Conservation (phyloP, 2,888 invertebrate genomes). For the Magallana nippona region DNA sequence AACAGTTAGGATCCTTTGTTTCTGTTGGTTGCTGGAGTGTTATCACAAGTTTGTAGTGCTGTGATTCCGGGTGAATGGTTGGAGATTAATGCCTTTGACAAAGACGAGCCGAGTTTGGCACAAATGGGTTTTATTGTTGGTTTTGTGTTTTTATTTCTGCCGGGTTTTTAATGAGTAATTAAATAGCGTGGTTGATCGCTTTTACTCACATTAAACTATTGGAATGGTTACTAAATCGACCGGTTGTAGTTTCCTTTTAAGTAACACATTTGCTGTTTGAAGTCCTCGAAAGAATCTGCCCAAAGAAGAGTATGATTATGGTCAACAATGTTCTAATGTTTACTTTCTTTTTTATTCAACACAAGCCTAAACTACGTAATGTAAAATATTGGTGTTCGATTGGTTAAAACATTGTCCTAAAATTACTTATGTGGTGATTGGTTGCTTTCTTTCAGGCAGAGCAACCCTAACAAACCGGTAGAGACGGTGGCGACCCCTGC, state of each 20-base stretch:
- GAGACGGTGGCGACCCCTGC: slow-evolving; percentile 27
- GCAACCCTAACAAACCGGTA: slow-evolving; percentile 3
- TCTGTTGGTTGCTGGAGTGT: too few relatives aligned
- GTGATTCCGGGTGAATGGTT: slow-evolving; percentile 8
- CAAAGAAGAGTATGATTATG: too few relatives aligned
- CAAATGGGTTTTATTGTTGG: neutral
- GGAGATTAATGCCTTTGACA: slow-evolving; percentile 14
- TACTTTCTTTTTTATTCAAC: too few relatives aligned
- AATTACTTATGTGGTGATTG: neutral
- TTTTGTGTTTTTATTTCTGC: neutral
- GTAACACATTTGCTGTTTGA: too few relatives aligned
- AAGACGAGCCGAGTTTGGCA: neutral
- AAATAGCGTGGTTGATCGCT: slow-evolving; percentile 3
- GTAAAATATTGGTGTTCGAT: too few relatives aligned
- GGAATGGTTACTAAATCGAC: neutral
- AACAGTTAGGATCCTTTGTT: too few relatives aligned
- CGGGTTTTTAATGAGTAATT: neutral
- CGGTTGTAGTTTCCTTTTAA: too few relatives aligned
- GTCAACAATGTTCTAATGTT: too few relatives aligned
- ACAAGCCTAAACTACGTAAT: too few relatives aligned
- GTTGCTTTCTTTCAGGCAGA: slow-evolving; percentile 33
- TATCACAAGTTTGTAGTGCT: neutral
- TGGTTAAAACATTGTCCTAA: too few relatives aligned
- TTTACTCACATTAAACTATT: neutral
- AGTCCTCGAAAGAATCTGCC: too few relatives aligned